These are phyloP conservation scores for Chelmon rostratus DNA, from an alignment of 2,797 vertebrate species.

Conservation along the genomic window DNA sequence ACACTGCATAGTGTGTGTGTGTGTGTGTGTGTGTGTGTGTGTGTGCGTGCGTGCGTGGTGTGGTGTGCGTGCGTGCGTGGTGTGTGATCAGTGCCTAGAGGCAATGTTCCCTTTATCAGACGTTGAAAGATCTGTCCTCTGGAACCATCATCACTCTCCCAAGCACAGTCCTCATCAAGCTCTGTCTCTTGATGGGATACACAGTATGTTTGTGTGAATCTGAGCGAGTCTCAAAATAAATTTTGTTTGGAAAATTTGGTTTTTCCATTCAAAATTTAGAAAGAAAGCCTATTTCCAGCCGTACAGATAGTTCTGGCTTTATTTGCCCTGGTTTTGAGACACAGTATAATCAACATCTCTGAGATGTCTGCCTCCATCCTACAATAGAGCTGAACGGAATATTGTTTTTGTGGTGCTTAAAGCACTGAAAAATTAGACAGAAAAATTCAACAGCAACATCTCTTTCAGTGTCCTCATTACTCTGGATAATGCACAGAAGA, in stretches of 20 bases:
- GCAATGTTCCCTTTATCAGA: conserved; percentile 43
- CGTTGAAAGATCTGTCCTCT: conserved; percentile 36
- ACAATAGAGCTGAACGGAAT: not conserved
- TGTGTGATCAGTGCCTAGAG: conserved; percentile 27
- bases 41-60: conserved; percentile 2
- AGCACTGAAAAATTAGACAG: conserved; percentile 2
- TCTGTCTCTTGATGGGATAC: not conserved
- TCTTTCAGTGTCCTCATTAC: conserved; percentile 41
- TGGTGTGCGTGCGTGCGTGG: not conserved
- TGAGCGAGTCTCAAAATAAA: not conserved
- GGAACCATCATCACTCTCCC: conserved; percentile 6
- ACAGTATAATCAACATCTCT: not conserved
- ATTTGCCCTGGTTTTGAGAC: not conserved
- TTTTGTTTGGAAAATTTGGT: not conserved
- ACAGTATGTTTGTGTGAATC: not conserved
- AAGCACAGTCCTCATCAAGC: conserved; percentile 21
- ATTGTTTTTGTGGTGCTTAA: not conserved
- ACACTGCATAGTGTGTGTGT: conserved; percentile 4
- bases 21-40: not conserved
- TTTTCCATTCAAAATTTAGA: not conserved
- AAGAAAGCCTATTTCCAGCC: not conserved
- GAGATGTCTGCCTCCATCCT: not conserved
- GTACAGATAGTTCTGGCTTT: not conserved
- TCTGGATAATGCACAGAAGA: conserved; percentile 33
- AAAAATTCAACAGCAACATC: conserved; percentile 24